Base-by-base conservation (phyloP, 2,888 invertebrate genomes). In the Aplocera efformata region DNA sequence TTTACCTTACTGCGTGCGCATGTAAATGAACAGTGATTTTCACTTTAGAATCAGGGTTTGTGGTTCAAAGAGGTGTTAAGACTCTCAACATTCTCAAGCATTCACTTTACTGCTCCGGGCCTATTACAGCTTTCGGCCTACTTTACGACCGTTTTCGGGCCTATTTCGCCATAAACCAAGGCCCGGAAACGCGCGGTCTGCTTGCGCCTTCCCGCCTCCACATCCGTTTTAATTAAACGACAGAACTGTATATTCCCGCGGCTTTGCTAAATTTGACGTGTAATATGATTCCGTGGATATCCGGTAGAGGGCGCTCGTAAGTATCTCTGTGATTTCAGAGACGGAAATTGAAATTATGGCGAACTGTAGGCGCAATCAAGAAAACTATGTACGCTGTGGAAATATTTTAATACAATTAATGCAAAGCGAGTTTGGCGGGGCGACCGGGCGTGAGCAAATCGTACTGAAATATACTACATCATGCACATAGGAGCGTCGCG, bases 171-270 rank as follows among this genome's bases (percentile, higher is more conserved):
- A 25, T 42, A 42, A 42, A 42, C 36, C 36, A 32, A 7, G 32
- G 4, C 21, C 30, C 30, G 37, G 29, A 33, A 32, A 10, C 10
- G 22, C 27, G 32, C 41, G 38, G 35, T 35, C 48, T 42, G 48
- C 39, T 27, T 28, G 10, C 36, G 27, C 32, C 32, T 36, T 37
- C 27, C 38, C 30, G 32, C 35, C 42, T 27, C 37, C 37, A 25
- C 40, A 38, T 44, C 50, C 46, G 42, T 32, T 53, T 50, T 53
- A 50, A 57, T 60, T 51, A 54, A 53, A 33, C 48, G 48, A 49
- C 56, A 46, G 32, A 41, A 50, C 54, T 42, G 48, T 39, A 48
- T 50, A 44, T 54, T 41, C 49, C 47, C 38, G 40, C 29, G 42
- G 21, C 39, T 33, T 32, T 22, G 37, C 48, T 42, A 48, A 55